A percentile compares a stretch with the other conserved stretches of the same genome.
phyloP scores from a whole-genome alignment of 2,888 invertebrate species.

The Nephrotoma appendiculata region DNA sequence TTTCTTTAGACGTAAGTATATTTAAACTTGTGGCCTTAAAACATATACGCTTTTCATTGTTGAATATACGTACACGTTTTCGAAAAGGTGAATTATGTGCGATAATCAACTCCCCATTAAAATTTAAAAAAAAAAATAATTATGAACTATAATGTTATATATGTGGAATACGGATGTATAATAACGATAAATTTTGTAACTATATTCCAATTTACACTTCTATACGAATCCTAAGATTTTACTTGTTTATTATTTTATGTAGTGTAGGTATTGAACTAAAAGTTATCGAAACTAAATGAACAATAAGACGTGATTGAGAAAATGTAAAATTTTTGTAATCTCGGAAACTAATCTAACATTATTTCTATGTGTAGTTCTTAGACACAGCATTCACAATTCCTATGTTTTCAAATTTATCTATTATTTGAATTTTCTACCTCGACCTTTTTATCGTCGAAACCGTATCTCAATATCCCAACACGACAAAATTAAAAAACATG shows the following conservation, averaged over 20 bases:
- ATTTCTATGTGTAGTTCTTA: not conserved
- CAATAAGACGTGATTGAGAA: not conserved
- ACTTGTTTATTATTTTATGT: not conserved
- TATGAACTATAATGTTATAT: not conserved
- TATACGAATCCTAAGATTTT: not conserved
- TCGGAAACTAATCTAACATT: not conserved
- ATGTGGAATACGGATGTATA: not conserved
- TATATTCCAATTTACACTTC: not conserved
- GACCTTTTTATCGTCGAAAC: not conserved
- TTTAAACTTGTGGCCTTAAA: not conserved
- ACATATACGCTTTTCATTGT: not conserved
- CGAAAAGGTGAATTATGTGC: not conserved
- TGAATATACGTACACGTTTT: not conserved
- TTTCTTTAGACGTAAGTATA: not conserved
- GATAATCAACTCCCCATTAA: not conserved
- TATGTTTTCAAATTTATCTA: not conserved
- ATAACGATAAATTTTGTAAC: not conserved
- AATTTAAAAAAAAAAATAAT: not conserved
- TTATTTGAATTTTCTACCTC: not conserved
- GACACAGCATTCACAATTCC: not conserved
- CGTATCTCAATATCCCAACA: not conserved
- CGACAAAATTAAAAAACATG: not conserved
- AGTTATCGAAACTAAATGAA: not conserved
- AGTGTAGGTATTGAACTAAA: not conserved
- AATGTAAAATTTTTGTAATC: not conserved